These are phyloP conservation scores for Drosophila mulleri DNA, from an alignment of 2,888 invertebrate genomes.

Conservation along the genomic window DNA sequence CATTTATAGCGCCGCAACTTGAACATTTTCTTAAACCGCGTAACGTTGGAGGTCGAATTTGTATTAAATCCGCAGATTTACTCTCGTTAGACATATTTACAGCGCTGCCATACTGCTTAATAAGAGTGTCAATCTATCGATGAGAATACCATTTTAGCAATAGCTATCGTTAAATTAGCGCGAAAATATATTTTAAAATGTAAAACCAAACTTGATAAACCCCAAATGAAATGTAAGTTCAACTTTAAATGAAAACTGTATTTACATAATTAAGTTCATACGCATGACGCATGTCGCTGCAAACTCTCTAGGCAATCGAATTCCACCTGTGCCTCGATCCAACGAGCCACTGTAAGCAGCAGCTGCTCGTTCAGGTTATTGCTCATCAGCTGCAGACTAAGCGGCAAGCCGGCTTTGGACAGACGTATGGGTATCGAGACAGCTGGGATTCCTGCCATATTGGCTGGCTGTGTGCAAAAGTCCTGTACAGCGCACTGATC, in stretches of 20 bases:
- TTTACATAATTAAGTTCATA: background rate
- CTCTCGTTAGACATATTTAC: constrained; percentile 14
- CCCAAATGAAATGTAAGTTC: background rate
- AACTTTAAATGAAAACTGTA: background rate
- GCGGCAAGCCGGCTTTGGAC: constrained; percentile 90
- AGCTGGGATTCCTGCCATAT: constrained; percentile 98
- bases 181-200: background rate
- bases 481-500: constrained; percentile 96
- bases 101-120: constrained; percentile 15
- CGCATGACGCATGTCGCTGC: constrained; percentile 3
- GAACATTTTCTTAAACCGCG: constrained; percentile 91
- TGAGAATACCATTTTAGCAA: accelerated
- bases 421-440: constrained; percentile 93
- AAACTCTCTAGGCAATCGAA: constrained; percentile 78
- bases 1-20: constrained; percentile 91
- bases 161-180: background rate
- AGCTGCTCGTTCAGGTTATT: constrained; percentile 90
- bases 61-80: constrained; percentile 32
- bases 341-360: constrained; percentile 91
- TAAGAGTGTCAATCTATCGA: constrained; percentile 1
- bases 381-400: constrained; percentile 95
- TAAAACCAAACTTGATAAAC: background rate
- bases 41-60: constrained; percentile 48
- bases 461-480: constrained; percentile 97
- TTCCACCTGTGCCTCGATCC: constrained; percentile 90